Evolutionary conservation across 1,140 invertebrate genomes (phyloP).

Genomic region (Penaeus indicus): DNA sequence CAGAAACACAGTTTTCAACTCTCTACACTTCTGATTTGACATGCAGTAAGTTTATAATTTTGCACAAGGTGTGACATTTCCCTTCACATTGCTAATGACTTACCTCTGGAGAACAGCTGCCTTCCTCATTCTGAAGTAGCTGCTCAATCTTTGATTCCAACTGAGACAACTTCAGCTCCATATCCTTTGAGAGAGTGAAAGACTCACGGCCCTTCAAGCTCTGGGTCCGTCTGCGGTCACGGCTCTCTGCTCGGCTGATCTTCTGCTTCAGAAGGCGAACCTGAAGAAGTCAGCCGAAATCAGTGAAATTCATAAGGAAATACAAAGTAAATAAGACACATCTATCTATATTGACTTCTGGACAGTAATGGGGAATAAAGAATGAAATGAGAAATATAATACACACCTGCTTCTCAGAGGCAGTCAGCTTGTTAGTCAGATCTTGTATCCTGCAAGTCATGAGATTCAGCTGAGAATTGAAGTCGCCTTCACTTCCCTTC

Average conservation of each 20-base stretch:
- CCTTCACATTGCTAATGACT: background rate
- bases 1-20: background rate
- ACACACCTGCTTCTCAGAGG: slow-evolving; percentile 84
- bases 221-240: slow-evolving; percentile 83
- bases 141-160: slow-evolving; percentile 81
- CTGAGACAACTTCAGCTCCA: slow-evolving; percentile 85
- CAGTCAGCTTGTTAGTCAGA: slow-evolving; percentile 83
- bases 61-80: too few relatives aligned
- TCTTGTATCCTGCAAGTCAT: slow-evolving; percentile 89
- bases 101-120: slow-evolving; percentile 67
- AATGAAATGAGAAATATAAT: background rate
- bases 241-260: slow-evolving; percentile 81
- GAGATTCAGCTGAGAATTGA: slow-evolving; percentile 81
- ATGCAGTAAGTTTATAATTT: too few relatives aligned
- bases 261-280: slow-evolving; percentile 81
- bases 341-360: too few relatives aligned
- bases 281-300: slow-evolving; percentile 22
- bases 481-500: slow-evolving; percentile 78
- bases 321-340: background rate
- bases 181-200: slow-evolving; percentile 83
- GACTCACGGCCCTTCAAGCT: slow-evolving; percentile 83
- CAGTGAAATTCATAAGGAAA: background rate
- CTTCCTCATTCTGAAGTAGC: slow-evolving; percentile 73
- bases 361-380: background rate
- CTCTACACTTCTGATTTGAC: background rate